A percentile compares a stretch with the other conserved stretches of the same genome.
Conservation (phyloP, 2,888 invertebrate species). For the Agelastica alni region DNA sequence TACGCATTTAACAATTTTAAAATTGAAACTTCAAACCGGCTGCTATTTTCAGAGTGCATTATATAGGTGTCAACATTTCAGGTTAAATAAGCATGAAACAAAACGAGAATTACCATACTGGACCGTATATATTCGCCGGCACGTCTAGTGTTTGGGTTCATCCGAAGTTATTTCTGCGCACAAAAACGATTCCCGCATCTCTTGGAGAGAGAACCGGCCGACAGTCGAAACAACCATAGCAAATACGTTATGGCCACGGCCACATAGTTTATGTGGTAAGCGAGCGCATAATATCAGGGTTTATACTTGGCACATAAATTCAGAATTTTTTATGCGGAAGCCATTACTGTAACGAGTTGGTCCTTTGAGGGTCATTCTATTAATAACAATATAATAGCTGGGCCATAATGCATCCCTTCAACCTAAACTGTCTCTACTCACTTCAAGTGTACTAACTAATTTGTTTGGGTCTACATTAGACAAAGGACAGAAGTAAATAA, state of each 20-base stretch:
- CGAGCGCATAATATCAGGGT: slow-evolving; percentile 36
- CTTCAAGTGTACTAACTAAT: slow-evolving; percentile 15
- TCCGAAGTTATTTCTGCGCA: neutral
- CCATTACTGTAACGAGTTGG: slow-evolving; percentile 45
- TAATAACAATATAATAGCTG: slow-evolving; percentile 45
- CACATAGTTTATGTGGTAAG: slow-evolving; percentile 27
- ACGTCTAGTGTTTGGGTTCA: neutral
- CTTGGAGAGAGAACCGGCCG: neutral
- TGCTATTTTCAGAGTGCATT: too few species aligned
- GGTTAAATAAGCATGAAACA: too few species aligned
- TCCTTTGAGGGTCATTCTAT: slow-evolving; percentile 47
- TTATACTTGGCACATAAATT: slow-evolving; percentile 42
- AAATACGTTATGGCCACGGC: slow-evolving; percentile 13
- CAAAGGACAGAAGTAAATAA: too few species aligned
- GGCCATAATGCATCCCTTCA: slow-evolving; percentile 23
- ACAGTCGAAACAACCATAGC: slow-evolving; percentile 14
- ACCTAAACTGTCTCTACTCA: slow-evolving; percentile 18
- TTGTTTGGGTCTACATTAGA: slow-evolving; percentile 7
- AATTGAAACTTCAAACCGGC: too few species aligned
- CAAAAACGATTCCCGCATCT: neutral
- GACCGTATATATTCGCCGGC: neutral
- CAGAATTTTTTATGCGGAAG: slow-evolving; percentile 44
- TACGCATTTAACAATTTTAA: too few species aligned
- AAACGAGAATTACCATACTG: neutral
- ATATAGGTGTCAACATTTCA: too few species aligned